Percentiles rank a stretch among this genome's conserved stretches.
phyloP scores from a whole-genome alignment of 2,797 vertebrate species.

The Dendrocincla fuliginosa region DNA sequence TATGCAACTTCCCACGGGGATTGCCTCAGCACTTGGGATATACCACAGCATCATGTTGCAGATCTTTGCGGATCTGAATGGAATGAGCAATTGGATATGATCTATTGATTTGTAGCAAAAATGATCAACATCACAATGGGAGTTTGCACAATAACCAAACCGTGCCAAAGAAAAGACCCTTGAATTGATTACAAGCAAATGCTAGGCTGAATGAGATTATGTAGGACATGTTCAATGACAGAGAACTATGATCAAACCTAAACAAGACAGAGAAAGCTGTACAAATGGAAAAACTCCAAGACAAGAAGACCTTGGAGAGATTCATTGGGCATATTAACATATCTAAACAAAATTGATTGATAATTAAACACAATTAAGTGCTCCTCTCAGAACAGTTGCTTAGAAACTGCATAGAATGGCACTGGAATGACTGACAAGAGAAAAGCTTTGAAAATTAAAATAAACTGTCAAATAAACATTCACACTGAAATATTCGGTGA shows the following conservation, averaged over 20 bases:
- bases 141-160: conserved; percentile 51
- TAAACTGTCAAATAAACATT: conserved; percentile 33
- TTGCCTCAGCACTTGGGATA: conserved; percentile 70
- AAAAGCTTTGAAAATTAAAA: conserved; percentile 34
- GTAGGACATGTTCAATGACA: conserved; percentile 42
- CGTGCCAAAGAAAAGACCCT: conserved; percentile 61
- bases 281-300: conserved; percentile 63
- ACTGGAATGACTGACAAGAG: conserved; percentile 43
- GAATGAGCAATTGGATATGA: conserved; percentile 62
- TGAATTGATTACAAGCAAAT: conserved; percentile 49
- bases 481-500: neutral
- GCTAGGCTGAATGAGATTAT: conserved; percentile 54
- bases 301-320: conserved; percentile 52
- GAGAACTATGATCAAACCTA: conserved; percentile 50
- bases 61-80: conserved; percentile 70
- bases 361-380: conserved; percentile 41
- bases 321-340: conserved; percentile 53
- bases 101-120: conserved; percentile 54
- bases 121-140: conserved; percentile 62
- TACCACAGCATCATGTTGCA: conserved; percentile 72
- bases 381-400: conserved; percentile 37
- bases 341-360: conserved; percentile 60
- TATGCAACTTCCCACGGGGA: conserved; percentile 58
- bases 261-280: conserved; percentile 27
- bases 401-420: conserved; percentile 14